Base-by-base conservation (phyloP, 2,888 invertebrate species). In the Aricia artaxerxes region DNA sequence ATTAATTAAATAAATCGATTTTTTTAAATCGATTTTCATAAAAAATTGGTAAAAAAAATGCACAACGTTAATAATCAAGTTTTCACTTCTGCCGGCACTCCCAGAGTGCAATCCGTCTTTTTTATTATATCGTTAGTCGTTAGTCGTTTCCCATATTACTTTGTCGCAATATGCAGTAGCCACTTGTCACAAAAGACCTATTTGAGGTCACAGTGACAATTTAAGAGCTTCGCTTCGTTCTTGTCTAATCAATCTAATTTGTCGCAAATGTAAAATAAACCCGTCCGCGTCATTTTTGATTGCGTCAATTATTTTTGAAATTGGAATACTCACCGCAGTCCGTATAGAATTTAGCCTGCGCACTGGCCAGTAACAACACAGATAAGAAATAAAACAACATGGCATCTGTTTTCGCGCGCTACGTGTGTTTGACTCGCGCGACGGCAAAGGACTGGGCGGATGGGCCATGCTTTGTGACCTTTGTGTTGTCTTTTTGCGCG, bases 401-500 rank as follows among this genome's bases (percentile, higher is more conserved):
- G 85, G 79, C 81, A 81, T 75, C 76, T 79, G 73, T 79, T 78
- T 57, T 85, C 89, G 91, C 93, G 91, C 93, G 92, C 92, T 93
- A 86, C 92, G 93, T 90, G 83, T 81, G 61, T 5, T 82, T 90
- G 90, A 92, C 91, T 92, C 92, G 91, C 92, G 91, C 91, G 89
- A 85, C 84, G 82, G 83, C 84, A 78, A 82, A 84, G 80, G 84
- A 92, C 92, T 92, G 91, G 87, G 85, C 78, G 87, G 87, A 87
- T 88, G 88, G 85, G 85, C 87, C 84, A 84, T 87, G 88, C 87
- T 83, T 84, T 80, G 81, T 88, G 92, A 90, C 92, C 91, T 91
- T 91, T 82, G 80, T 82, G 82, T 83, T 80, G 86, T 88, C 87
- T 87, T 89, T 90, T 87, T 90, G 92, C 90, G 89, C 88, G 82